phyloP scores from a whole-genome alignment of 2,113 vertebrate species.

The Anhinga anhinga region DNA sequence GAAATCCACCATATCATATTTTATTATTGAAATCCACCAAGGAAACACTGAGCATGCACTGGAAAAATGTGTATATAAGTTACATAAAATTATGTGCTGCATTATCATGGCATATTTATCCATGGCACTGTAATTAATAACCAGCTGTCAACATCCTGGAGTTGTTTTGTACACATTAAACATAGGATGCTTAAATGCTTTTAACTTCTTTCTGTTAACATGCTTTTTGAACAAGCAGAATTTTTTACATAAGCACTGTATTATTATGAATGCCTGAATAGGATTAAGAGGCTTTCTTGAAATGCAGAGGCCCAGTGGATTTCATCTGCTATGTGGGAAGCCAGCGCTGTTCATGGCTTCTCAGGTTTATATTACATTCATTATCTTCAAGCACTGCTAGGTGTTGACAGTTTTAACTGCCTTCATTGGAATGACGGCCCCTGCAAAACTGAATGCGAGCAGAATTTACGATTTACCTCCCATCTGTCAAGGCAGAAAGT shows the following conservation, averaged over 20 bases:
- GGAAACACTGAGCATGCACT: background rate
- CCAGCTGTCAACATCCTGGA: background rate
- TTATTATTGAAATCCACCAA: background rate
- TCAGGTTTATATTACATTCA: slow-evolving; percentile 29
- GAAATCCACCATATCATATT: background rate
- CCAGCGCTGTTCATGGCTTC: background rate
- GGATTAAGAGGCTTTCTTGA: slow-evolving; percentile 1
- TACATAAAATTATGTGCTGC: background rate
- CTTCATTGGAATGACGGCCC: background rate
- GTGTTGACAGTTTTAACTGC: slow-evolving; percentile 61
- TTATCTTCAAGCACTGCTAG: slow-evolving; percentile 27
- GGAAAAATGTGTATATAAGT: background rate
- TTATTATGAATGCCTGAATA: background rate
- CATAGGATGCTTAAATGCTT: background rate
- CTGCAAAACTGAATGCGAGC: background rate
- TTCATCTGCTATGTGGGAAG: background rate
- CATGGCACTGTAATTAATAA: background rate
- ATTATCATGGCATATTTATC: background rate
- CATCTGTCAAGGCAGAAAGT: slow-evolving; percentile 12
- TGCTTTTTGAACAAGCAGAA: background rate
- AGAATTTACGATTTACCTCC: background rate
- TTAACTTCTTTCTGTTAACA: background rate
- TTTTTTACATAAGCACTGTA: background rate
- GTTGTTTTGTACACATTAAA: background rate
- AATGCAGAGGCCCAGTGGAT: background rate